Evolutionary conservation across 1,140 invertebrate species (phyloP), one percentile per base, ranked within the genome.

Genomic region (Drosophila pallidifrons): DNA sequence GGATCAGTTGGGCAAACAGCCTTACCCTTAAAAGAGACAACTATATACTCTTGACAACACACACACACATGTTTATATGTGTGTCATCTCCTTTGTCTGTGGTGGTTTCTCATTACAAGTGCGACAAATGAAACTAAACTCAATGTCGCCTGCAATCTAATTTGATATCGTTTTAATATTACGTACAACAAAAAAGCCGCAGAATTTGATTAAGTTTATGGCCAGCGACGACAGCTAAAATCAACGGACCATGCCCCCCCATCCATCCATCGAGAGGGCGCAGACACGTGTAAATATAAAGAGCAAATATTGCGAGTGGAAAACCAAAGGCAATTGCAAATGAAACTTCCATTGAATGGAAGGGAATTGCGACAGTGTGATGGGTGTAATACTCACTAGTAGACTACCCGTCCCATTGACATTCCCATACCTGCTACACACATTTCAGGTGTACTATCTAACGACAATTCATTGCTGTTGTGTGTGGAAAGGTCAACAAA

Each of bases 201-300:
- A 63, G 28, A 57, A 51, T 32, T 81, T 82, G 68, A 82, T 86
- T 82, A 82, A 65, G 45, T 82, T 75, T 79, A 82, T 66, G 55
- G 52, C 45, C 35, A 11, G 13, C 52, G 25, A 55, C 11, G 15
- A 30, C 7, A 28, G 11, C 20, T 6, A 51, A 20, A n/a, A 1
- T 1, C 35, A 35, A 43, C 45, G 32, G 25, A 57, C 30, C 41
- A 43, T 43, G n/a, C 35, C 35, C 30, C 35, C 35, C 35, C 20
- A 3, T 8, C 5, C 41, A 13, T 32, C 46, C 55, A 35, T 28
- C 25, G 16, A 15, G 10, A n/a, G 63, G 52, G 60, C 16, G 38
- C 77, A 77, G 78, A 83, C 80, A 82, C 75, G 83, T 79, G 82
- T 88, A 78, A 80, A 80, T 72, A 81, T 63, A 46, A 69, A 87